Percentiles rank a stretch among this genome's conserved stretches.
Conservation (phyloP, 2,888 invertebrate species). For the Spisula solida region DNA sequence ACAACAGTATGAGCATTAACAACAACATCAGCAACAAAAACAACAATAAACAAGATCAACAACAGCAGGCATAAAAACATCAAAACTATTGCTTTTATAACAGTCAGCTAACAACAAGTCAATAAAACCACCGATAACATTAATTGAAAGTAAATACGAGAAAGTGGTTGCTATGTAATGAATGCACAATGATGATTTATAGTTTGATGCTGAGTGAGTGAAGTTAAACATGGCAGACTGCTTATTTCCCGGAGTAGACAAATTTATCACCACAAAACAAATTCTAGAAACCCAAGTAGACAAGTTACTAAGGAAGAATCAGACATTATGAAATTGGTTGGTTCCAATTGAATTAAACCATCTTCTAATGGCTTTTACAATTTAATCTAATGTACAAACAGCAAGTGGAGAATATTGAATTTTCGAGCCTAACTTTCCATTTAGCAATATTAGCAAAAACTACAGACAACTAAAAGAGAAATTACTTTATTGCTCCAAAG, state of each 20-base stretch:
- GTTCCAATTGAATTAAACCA: constrained; percentile 20
- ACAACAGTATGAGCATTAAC: too few species aligned
- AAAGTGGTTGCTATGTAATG: too few species aligned
- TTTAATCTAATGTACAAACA: constrained; percentile 8
- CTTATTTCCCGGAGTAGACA: neutral
- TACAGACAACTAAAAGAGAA: neutral
- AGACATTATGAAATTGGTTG: neutral
- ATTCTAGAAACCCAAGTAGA: neutral
- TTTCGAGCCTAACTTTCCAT: neutral
- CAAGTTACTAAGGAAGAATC: neutral
- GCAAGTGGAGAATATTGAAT: constrained; percentile 9
- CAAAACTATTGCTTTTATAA: too few species aligned
- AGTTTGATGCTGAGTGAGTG: neutral
- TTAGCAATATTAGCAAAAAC: constrained; percentile 16
- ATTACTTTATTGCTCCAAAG: constrained; percentile 4
- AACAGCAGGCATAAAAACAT: too few species aligned
- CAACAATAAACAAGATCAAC: too few species aligned
- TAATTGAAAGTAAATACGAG: too few species aligned
- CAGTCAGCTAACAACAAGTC: too few species aligned
- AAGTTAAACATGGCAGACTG: neutral
- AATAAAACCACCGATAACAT: too few species aligned
- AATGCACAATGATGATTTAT: neutral
- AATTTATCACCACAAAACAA: neutral
- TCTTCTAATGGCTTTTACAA: constrained; percentile 14
- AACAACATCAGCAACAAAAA: too few species aligned